These are phyloP conservation scores for Alosa alosa DNA, from an alignment of 2,113 vertebrate genomes.

Conservation along the genomic window DNA sequence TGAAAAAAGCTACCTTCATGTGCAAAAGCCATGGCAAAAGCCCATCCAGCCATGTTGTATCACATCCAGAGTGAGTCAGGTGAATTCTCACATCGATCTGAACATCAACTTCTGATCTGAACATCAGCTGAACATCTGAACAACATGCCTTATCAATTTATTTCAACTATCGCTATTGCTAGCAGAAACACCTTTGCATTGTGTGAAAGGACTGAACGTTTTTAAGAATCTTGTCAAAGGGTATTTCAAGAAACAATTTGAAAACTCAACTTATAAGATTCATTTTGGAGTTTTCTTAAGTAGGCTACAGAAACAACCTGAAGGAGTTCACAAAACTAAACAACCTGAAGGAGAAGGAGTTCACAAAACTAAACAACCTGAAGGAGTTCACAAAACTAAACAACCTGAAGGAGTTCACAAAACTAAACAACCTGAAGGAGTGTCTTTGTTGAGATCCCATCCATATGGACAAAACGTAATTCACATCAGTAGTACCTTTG, in stretches of 20 bases:
- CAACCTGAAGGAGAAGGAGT: no score
- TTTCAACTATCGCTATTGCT: not conserved
- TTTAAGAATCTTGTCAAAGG: not conserved
- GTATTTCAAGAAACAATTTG: not conserved
- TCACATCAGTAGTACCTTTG: slow-evolving; percentile 77
- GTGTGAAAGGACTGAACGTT: not conserved
- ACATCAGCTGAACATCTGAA: not conserved
- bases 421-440: not conserved
- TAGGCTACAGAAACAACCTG: not conserved
- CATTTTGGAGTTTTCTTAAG: not conserved
- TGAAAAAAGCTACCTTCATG: not conserved
- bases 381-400: no score
- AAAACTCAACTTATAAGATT: not conserved
- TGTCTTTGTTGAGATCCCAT: not conserved
- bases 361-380: not conserved
- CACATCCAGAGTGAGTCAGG: not conserved
- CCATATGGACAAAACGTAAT: not conserved
- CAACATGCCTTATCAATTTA: no score
- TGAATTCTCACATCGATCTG: not conserved
- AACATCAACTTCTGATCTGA: not conserved
- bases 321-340: not conserved
- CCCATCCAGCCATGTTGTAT: not conserved
- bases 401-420: no score
- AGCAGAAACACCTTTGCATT: not conserved
- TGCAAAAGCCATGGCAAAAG: no score